Percentiles rank a stretch among this genome's conserved stretches.
phyloP scores from a whole-genome alignment of 2,797 vertebrate genomes.

The Trachops cirrhosus region DNA sequence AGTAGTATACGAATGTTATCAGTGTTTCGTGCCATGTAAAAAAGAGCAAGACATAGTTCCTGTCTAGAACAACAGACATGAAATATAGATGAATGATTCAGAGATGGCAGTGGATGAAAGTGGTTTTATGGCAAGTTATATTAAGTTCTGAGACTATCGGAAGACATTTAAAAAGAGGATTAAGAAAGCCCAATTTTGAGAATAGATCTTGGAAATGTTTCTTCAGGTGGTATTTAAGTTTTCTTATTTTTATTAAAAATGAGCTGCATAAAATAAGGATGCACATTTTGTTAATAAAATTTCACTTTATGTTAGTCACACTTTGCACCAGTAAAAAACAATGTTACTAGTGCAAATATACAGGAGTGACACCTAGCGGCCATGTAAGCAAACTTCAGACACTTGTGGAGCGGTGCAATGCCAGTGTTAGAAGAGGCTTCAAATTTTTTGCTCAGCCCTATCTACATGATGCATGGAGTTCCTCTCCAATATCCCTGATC shows the following conservation, averaged over 20 bases:
- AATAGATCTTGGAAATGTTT: neutral
- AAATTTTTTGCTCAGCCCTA: neutral
- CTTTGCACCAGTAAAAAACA: neutral
- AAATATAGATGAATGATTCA: neutral
- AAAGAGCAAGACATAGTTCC: neutral
- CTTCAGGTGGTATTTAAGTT: neutral
- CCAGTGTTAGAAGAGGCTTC: neutral
- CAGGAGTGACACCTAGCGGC: slow-evolving; percentile 46
- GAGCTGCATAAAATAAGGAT: neutral
- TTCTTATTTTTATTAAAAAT: neutral
- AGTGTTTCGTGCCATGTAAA: neutral
- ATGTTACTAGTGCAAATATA: neutral
- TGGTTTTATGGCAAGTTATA: neutral
- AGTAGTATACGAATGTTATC: neutral
- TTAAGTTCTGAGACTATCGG: neutral
- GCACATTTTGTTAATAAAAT: neutral
- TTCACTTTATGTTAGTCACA: neutral
- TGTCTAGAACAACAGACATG: neutral
- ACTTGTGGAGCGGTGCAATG: accelerated
- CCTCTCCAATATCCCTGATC: neutral
- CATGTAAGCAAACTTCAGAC: neutral
- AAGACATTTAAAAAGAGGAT: neutral
- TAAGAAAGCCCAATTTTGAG: slow-evolving; percentile 18
- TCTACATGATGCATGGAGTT: neutral
- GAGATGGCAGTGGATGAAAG: neutral